Evolutionary conservation across 64 coral and sea anemone species (phyloP).

Genomic region (Montipora efflorescens): DNA sequence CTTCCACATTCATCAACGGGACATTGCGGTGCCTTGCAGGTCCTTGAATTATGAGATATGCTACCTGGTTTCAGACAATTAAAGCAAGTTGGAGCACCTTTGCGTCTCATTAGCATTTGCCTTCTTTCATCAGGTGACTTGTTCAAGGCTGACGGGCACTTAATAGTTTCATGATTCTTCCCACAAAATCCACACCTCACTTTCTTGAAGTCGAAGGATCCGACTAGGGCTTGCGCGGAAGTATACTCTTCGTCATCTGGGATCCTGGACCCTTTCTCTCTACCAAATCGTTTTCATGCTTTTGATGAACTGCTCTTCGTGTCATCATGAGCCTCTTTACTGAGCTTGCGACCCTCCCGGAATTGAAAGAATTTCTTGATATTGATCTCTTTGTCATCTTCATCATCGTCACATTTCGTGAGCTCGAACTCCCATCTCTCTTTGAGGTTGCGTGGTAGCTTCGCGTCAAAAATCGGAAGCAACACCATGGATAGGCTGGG

Average conservation of each 20-base stretch:
- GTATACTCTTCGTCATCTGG: no score
- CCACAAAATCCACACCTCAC: no score
- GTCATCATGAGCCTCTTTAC: no score
- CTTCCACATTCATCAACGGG: neutral
- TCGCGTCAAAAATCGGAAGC: conserved; percentile 32
- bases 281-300: no score
- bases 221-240: no score
- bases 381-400: conserved; percentile 5
- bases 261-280: no score
- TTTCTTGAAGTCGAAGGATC: no score
- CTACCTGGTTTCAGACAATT: neutral
- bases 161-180: neutral
- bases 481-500: conserved; percentile 27
- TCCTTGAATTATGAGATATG: neutral
- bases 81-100: neutral
- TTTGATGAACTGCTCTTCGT: no score
- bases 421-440: conserved; percentile 53
- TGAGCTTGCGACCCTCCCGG: neutral
- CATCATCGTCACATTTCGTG: conserved; percentile 2
- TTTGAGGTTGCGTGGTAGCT: conserved; percentile 22
- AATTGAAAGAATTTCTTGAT: neutral
- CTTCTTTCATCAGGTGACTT: neutral
- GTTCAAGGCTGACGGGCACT: neutral
- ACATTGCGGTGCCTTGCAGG: neutral
- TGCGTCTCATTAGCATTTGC: neutral